Evolutionary conservation across 1,140 invertebrate species (phyloP), one percentile per base, ranked within the genome.

Genomic region (Sycobia sp.): DNA sequence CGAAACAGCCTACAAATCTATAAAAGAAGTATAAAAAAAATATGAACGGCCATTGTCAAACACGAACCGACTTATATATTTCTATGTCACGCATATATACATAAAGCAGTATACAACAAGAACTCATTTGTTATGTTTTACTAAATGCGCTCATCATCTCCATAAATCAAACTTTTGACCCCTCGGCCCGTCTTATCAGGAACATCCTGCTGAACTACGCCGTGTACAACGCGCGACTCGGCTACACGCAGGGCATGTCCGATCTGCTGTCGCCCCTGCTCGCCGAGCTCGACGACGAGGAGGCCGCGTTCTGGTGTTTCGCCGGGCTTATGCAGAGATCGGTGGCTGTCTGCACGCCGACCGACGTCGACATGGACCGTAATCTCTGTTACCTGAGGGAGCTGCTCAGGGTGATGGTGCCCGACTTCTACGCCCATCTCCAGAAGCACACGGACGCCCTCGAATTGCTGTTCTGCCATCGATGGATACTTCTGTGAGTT

Each of bases 271-370:
- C 94, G 18, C 94, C 94, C 0, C 86, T 97, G 5, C 72, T 97
- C 7, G 91, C 89, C 60, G 93, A 95, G 76, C 85, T 96, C 14
- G 89, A 92, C 73, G 90, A 94, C 70, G 94, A 97, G 77, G 88
- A 91, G 3, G 92, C 95, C 69, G 88, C 94, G 0, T 97, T 95
- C 76, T 96, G 94, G 93, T 96, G 94, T 73, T 97, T 97, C 77
- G 91, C 92, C 10, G 93, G 93, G 3, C 83, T 97, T 36, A 96
- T 97, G 93, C 92, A 95, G 79, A 85, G 91, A 61, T 89, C 90
- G 0, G 90, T 94, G 59, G 97, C 97, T 73, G 92, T 97, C 0
- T 94, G 92, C 62, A 94, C 93, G 0, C 94, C 95, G 0, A 95
- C 91, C 9, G 94, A 96, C 76, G 89, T 89, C 68, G 94, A 96